These are phyloP conservation scores for Lycaena phlaeas DNA, from an alignment of 2,888 invertebrate genomes.

Conservation along the genomic window DNA sequence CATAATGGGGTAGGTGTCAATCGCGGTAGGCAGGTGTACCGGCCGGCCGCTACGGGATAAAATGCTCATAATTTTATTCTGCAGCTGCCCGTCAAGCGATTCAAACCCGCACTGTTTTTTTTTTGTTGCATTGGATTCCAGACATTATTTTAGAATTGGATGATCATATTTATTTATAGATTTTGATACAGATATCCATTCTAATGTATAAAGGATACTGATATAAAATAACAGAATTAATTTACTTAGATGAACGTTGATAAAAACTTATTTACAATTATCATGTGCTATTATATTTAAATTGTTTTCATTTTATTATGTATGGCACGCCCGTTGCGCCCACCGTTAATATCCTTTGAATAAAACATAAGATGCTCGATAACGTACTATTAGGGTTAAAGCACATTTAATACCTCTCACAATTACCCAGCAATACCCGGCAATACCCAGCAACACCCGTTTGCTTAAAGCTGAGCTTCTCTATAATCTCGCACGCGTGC, in stretches of 20 bases:
- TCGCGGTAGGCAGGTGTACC: slow-evolving; percentile 62
- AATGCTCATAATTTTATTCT: slow-evolving; percentile 67
- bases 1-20: slow-evolving; percentile 69
- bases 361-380: slow-evolving; percentile 68
- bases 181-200: no score
- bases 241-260: no score
- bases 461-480: slow-evolving; percentile 26
- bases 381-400: slow-evolving; percentile 60
- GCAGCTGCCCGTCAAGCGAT: slow-evolving; percentile 68
- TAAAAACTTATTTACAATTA: slow-evolving; percentile 12
- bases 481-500: slow-evolving; percentile 43
- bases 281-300: slow-evolving; percentile 28
- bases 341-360: slow-evolving; percentile 60
- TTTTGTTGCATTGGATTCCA: slow-evolving; percentile 57
- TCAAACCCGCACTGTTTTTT: slow-evolving; percentile 36
- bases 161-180: no score
- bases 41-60: slow-evolving; percentile 42
- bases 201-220: no score
- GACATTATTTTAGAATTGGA: slow-evolving; percentile 53
- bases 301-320: slow-evolving; percentile 45
- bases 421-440: slow-evolving; percentile 49
- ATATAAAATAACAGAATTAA: no score
- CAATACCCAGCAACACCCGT: slow-evolving; percentile 36
- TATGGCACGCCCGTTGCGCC: slow-evolving; percentile 40
- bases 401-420: slow-evolving; percentile 56